Evolutionary conservation across 2,888 invertebrate genomes (phyloP), one percentile per base, ranked within the genome.

Genomic region (Lysandra coridon): DNA sequence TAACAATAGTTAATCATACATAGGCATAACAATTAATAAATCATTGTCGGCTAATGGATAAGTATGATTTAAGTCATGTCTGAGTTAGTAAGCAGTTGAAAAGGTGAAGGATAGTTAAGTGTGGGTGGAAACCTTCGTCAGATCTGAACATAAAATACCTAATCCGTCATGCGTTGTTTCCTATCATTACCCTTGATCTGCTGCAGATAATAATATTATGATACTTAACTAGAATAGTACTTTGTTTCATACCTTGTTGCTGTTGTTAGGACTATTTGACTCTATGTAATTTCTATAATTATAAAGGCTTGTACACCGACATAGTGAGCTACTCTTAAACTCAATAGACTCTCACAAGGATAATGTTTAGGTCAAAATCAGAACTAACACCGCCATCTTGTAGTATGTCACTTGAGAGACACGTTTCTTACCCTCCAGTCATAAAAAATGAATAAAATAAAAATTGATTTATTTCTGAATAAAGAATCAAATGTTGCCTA

Each of bases 131-230:
- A 37, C 69, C 69, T 69, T 69, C 69, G 69, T 37, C 33, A 33
- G 33, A 69, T 69, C 69, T 37, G 69, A 69, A 69, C 69, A 37
- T 37, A 33, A 69, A 69, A 69, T 69, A 69, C 14, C 17, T 69
- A 69, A 69, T 69, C 69, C 69, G 69, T 69, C 69, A 69, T 69
- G 69, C 69, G 69, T 37, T 37, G 33, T 69, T 69, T 17, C 17
- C 69, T 69, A 69, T 69, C 33, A 69, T 69, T 69, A 37, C 33
- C 69, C 69, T 69, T 69, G 69, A 69, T 69, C 69, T 69, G 37
- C 69, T 37, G 69, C 5, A 69, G 17, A 17, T 37, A 69, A 69
- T 69, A 69, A 69, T 69, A 69, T 33, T 69, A 33, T 33, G 30
- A 69, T 33, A 69, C 30, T 33, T 69, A 37, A 69, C 23, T 17